Evolutionary conservation across 2,797 vertebrate genomes (phyloP), one percentile per base, ranked within the genome.

Genomic region (Galagoides demidoff): DNA sequence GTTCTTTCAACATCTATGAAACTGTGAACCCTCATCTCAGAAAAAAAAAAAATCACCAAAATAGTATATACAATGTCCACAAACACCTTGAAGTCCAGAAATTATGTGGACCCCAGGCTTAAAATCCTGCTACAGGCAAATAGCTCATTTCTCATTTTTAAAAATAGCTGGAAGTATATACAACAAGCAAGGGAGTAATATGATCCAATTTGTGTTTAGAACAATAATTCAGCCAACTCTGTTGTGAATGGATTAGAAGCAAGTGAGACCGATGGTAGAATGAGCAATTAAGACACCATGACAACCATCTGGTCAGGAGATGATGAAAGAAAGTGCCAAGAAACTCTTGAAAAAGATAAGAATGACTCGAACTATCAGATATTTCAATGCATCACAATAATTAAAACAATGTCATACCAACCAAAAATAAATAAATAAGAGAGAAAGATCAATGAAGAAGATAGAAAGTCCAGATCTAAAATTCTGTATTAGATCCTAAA

Each of bases 201-300:
- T 19, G 23, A 92, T 66, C 59, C 16, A 66, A 25, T 66, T 55
- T 84, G 29, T 96, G 81, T 77, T 94, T 78, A 96, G 64, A 95
- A 92, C 71, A 95, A 84, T 64, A 89, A 77, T 29, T 59, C 12
- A 25, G 37, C 74, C 81, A 89, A 64, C 37, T 90, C 20, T 71
- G 7, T 66, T 78, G 29, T 59, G 64, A 95, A 90, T 74, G 37
- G 59, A 92, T 87, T 31, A 59, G 66, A 87, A 77, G 31, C 19
- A 63, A 93, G 34, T 29, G 66, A 95, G 63, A n/a, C 19, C 64
- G 74, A 49, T 6, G 34, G 71, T 45, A 68, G 43, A 90, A 71
- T 55, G n/a, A 96, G 57, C 57, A 92, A 31, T 95, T 91, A 91
- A 92, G 66, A 85, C 37, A 81, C 57, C 23, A 45, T 23, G 25